These are phyloP conservation scores for Orestias chungarensis DNA, from an alignment of 2,797 vertebrate species.

Conservation along the genomic window DNA sequence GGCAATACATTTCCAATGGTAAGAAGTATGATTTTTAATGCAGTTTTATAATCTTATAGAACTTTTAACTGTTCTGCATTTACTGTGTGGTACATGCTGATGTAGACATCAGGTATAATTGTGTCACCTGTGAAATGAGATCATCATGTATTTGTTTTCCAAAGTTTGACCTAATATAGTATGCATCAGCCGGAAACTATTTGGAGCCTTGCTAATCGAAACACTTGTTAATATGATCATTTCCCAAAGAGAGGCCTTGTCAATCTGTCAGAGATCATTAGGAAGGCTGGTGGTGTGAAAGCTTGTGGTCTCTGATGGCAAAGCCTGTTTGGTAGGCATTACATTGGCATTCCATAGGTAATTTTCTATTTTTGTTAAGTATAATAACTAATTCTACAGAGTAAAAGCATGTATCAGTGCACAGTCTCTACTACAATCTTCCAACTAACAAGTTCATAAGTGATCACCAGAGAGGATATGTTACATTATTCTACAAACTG, in stretches of 20 bases:
- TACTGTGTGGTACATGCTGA: slow-evolving; percentile 43
- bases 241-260: slow-evolving; percentile 70
- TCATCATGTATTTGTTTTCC: slow-evolving; percentile 67
- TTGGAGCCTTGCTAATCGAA: slow-evolving; percentile 75
- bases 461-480: neutral
- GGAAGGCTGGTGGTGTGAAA: slow-evolving; percentile 53
- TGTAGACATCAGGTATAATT: slow-evolving; percentile 61
- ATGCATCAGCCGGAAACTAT: slow-evolving; percentile 75
- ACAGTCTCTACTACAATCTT: neutral
- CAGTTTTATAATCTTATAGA: slow-evolving; percentile 8
- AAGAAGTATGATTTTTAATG: slow-evolving; percentile 9
- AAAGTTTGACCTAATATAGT: slow-evolving; percentile 77
- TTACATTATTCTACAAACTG: neutral
- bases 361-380: slow-evolving; percentile 56
- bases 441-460: neutral
- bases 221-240: slow-evolving; percentile 67
- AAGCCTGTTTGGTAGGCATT: slow-evolving; percentile 57
- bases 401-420: slow-evolving; percentile 28
- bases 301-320: slow-evolving; percentile 64
- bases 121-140: slow-evolving; percentile 68
- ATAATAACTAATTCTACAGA: slow-evolving; percentile 24
- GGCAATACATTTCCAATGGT: slow-evolving; percentile 54
- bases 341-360: slow-evolving; percentile 61
- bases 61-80: slow-evolving; percentile 28
- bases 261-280: slow-evolving; percentile 81